Evolutionary conservation across 2,113 vertebrate species (phyloP).

Genomic region (Junco hyemalis): DNA sequence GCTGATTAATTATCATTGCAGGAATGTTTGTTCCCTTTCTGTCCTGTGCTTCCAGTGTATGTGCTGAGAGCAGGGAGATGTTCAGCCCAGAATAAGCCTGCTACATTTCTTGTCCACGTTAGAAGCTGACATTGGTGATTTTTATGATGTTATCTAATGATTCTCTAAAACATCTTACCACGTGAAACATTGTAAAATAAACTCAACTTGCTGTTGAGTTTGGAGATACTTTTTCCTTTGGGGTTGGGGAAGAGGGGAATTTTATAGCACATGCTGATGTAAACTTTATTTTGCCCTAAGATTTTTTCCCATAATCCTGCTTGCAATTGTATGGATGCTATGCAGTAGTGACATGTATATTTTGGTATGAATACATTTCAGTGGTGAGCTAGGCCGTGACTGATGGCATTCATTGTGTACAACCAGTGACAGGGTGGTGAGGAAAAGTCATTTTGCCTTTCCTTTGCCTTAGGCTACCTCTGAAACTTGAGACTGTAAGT

Average conservation of each 20-base stretch:
- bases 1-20: neutral
- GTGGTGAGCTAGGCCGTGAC: neutral
- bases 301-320: neutral
- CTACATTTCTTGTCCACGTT: neutral
- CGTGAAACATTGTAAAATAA: neutral
- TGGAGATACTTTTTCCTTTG: neutral
- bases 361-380: neutral
- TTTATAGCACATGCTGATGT: neutral
- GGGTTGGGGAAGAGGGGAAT: neutral
- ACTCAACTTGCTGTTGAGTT: neutral
- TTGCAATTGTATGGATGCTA: neutral
- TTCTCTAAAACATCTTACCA: neutral
- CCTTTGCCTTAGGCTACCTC: neutral
- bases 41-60: neutral
- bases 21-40: constrained; percentile 4
- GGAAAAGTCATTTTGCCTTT: neutral
- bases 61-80: neutral
- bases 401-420: neutral
- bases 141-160: neutral
- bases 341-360: neutral
- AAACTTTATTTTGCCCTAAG: neutral
- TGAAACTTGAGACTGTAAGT: neutral
- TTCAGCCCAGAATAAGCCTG: neutral
- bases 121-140: neutral
- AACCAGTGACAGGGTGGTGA: neutral